These are phyloP conservation scores for Urocolius indicus DNA, from an alignment of 2,113 vertebrate species.

Conservation along the genomic window DNA sequence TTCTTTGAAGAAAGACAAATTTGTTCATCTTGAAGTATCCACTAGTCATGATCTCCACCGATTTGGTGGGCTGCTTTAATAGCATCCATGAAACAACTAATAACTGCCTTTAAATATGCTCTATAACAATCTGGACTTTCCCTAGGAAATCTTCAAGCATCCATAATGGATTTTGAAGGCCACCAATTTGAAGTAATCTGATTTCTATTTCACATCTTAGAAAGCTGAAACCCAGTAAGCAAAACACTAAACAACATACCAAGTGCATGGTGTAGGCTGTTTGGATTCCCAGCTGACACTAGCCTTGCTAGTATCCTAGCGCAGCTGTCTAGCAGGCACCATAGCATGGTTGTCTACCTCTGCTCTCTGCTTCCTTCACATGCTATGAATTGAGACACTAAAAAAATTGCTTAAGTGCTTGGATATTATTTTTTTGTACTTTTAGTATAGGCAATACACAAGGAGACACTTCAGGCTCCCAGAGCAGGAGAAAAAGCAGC, in stretches of 20 bases:
- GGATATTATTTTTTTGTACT: not conserved
- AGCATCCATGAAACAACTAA: not conserved
- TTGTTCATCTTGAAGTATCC: not conserved
- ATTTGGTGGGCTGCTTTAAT: not conserved
- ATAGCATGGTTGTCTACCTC: rapidly evolving
- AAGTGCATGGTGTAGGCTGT: not conserved
- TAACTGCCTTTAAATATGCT: not conserved
- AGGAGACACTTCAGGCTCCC: not conserved
- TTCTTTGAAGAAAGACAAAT: not conserved
- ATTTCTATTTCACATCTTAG: not conserved
- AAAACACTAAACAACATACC: not conserved
- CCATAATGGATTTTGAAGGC: not conserved
- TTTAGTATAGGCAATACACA: not conserved
- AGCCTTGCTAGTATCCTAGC: not conserved
- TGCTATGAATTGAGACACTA: not conserved
- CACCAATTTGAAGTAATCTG: not conserved
- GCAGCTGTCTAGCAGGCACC: not conserved
- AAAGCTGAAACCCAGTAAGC: not conserved
- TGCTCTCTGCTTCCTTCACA: not conserved
- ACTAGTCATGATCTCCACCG: not conserved
- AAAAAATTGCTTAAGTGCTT: not conserved
- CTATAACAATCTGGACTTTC: not conserved
- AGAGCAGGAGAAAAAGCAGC: not conserved
- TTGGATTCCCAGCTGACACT: not conserved
- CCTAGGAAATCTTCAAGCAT: not conserved